phyloP scores from a whole-genome alignment of 2,113 vertebrate species.

The Scopus umbretta region DNA sequence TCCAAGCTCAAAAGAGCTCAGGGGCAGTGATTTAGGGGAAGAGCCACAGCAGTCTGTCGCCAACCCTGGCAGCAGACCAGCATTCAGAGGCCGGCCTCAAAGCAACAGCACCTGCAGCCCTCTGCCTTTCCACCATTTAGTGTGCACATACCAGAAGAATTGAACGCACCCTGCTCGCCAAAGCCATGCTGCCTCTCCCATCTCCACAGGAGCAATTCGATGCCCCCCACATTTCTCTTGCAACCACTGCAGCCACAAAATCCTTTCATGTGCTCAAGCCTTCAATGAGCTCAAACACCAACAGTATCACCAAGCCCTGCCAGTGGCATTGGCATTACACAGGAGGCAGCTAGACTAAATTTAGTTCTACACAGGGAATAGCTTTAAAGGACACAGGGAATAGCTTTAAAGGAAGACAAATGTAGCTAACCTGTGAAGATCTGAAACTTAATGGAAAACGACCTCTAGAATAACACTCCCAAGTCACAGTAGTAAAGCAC shows the following conservation, averaged over 20 bases:
- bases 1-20: not conserved
- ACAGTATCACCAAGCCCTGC: not conserved
- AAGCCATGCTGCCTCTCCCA: not conserved
- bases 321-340: not conserved
- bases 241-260: not conserved
- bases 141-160: not conserved
- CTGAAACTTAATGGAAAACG: not conserved
- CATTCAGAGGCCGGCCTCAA: rapidly evolving
- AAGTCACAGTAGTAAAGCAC: not conserved
- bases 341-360: not conserved
- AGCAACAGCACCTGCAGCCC: not conserved
- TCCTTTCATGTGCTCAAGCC: not conserved
- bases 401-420: not conserved
- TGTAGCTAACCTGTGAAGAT: not conserved
- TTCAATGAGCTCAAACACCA: not conserved
- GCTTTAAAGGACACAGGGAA: not conserved
- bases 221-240: not conserved
- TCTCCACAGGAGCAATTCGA: not conserved
- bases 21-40: not conserved
- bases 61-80: not conserved
- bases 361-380: not conserved
- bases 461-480: not conserved
- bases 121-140: not conserved
- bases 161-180: rapidly evolving
- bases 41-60: not conserved